Conservation (phyloP, 2,888 invertebrate genomes). For the Trachelus stipa region DNA sequence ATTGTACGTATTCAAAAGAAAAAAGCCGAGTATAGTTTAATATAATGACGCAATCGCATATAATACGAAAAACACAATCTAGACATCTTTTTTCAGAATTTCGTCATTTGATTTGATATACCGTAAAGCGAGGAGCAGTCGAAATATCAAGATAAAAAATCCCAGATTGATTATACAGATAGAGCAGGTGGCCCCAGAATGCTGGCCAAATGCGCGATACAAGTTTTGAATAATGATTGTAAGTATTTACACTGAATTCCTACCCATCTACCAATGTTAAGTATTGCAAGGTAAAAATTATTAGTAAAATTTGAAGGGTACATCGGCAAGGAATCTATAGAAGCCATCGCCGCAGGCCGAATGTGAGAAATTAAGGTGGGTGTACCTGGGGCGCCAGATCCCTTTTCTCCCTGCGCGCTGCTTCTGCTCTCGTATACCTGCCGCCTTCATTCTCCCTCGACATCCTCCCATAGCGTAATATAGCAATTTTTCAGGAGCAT, state of each 20-base stretch:
- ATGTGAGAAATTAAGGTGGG: not conserved
- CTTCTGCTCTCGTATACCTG: not conserved
- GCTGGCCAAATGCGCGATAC: not conserved
- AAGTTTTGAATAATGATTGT: not conserved
- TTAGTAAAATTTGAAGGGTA: not conserved
- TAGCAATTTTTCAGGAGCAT: conserved; percentile 27
- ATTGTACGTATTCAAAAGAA: not conserved
- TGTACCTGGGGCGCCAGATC: not conserved
- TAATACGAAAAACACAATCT: not conserved
- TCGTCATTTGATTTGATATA: not conserved
- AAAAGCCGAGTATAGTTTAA: not conserved
- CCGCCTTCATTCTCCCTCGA: not conserved
- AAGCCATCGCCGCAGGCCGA: not conserved
- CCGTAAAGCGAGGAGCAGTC: not conserved
- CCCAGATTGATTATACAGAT: not conserved
- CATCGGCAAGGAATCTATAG: not conserved
- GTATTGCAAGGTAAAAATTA: not conserved
- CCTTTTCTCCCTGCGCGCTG: not conserved
- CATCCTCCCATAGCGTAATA: conserved; percentile 16
- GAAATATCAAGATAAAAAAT: no score
- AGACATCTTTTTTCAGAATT: not conserved
- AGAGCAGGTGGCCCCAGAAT: not conserved
- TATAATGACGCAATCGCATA: not conserved
- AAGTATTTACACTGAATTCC: not conserved
- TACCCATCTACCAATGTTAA: not conserved